These are phyloP conservation scores for Leptobrachium leishanense DNA, from an alignment of 2,113 vertebrate species.

Conservation along the genomic window DNA sequence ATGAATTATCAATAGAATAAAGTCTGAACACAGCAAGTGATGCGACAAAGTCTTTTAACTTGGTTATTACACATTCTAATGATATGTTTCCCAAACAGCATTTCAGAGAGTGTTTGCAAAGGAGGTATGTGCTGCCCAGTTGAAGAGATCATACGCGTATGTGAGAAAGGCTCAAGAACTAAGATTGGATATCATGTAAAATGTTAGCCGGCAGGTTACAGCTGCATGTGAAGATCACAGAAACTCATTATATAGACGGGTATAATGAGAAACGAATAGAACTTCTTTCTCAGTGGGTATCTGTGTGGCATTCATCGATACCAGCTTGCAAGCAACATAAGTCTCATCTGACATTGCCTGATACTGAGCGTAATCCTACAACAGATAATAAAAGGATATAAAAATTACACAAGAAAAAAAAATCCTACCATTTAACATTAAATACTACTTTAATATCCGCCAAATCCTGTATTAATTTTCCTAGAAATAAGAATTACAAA, in stretches of 20 bases:
- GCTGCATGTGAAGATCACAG: not conserved
- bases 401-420: not conserved
- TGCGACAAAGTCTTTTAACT: no score
- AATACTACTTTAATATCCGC: not conserved
- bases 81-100: not conserved
- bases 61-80: no score
- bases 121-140: not conserved
- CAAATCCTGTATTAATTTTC: not conserved
- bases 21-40: no score
- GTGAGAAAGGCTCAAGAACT: not conserved
- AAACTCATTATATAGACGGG: not conserved
- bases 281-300: not conserved
- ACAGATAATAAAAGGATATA: not conserved
- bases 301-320: not conserved
- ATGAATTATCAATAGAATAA: no score
- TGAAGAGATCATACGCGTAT: not conserved
- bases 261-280: not conserved
- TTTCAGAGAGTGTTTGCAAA: not conserved
- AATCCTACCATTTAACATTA: not conserved
- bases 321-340: not conserved
- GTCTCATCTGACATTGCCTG: not conserved
- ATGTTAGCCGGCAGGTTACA: not conserved
- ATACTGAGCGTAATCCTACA: not conserved
- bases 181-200: not conserved
- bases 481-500: not conserved